Evolutionary conservation across 1,140 invertebrate species (phyloP).

Genomic region (Hydropsyche tenuis): DNA sequence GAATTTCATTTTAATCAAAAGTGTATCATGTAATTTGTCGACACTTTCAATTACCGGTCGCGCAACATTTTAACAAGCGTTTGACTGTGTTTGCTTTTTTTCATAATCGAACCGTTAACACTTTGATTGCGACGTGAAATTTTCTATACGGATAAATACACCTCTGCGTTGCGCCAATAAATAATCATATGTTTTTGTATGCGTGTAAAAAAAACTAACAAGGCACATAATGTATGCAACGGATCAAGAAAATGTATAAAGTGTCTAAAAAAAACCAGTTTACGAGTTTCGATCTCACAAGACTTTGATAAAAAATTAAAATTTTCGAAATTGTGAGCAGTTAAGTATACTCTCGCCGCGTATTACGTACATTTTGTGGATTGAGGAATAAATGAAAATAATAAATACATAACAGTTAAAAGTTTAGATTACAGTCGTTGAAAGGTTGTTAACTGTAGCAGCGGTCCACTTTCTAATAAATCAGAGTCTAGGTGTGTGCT

Average conservation of each 20-base stretch:
- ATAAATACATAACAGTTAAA: slow-evolving; percentile 14
- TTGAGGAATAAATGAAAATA: not conserved
- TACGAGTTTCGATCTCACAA: too few species aligned
- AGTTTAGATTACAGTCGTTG: slow-evolving; percentile 22
- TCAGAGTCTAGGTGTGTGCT: slow-evolving; percentile 29
- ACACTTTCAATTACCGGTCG: too few species aligned
- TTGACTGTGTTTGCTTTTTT: slow-evolving; percentile 5
- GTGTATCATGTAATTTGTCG: too few species aligned
- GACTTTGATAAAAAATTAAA: too few species aligned
- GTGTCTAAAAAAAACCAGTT: too few species aligned
- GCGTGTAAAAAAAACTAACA: too few species aligned
- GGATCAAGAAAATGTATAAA: too few species aligned
- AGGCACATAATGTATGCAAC: too few species aligned
- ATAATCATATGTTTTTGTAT: slow-evolving; percentile 11
- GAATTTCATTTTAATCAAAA: too few species aligned
- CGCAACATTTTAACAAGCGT: not conserved
- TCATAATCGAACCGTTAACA: not conserved
- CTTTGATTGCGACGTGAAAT: slow-evolving; percentile 12
- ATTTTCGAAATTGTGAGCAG: too few species aligned
- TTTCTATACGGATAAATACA: slow-evolving; percentile 16
- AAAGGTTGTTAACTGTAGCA: slow-evolving; percentile 28
- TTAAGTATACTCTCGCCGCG: not conserved
- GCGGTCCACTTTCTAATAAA: slow-evolving; percentile 28
- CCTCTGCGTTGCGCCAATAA: slow-evolving; percentile 1
- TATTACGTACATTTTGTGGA: not conserved